Percentiles rank a stretch among this genome's conserved stretches.
These are phyloP conservation scores for Silurus glanis DNA, from an alignment of 2,113 vertebrate genomes.

Conservation along the genomic window DNA sequence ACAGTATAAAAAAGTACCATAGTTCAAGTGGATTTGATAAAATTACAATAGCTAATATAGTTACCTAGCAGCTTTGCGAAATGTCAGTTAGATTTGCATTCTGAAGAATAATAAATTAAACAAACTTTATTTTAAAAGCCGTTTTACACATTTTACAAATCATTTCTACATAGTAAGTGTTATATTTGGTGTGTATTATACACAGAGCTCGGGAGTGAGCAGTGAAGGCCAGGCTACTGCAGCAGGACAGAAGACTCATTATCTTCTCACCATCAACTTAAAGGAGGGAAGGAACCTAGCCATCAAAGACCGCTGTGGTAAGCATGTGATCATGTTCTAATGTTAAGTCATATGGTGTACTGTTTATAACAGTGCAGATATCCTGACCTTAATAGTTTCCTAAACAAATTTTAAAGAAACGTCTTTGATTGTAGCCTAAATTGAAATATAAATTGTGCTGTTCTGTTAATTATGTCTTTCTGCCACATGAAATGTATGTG, in stretches of 20 bases:
- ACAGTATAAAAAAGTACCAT: no score
- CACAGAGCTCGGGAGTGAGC: not conserved
- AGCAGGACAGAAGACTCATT: conserved; percentile 68
- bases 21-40: no score
- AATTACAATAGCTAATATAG: no score
- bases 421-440: no score
- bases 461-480: not conserved
- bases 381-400: not conserved
- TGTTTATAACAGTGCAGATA: not conserved
- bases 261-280: conserved; percentile 86
- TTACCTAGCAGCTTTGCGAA: no score
- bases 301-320: conserved; percentile 87
- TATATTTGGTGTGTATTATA: not conserved
- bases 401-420: not conserved
- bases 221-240: not conserved
- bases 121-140: no score
- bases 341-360: not conserved
- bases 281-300: conserved; percentile 88
- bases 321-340: conserved; percentile 36
- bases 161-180: no score
- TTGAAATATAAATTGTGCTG: not conserved
- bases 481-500: not conserved
- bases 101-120: no score
- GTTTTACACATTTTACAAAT: no score
- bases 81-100: no score